Evolutionary conservation across 2,888 invertebrate species (phyloP).

Genomic region (Hydrotaea diabolus): DNA sequence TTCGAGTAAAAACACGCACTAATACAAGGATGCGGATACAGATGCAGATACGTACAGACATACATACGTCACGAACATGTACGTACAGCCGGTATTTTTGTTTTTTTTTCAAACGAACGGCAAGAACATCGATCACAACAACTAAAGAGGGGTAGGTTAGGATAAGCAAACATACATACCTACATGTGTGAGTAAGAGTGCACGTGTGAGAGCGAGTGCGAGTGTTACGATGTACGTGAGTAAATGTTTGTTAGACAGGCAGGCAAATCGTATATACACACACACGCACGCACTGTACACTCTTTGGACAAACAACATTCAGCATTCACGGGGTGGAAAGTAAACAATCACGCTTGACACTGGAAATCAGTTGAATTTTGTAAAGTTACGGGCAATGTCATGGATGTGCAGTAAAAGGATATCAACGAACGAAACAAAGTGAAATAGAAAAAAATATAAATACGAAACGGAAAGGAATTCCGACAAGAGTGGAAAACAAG

Average conservation of each 20-base stretch:
- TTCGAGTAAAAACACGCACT: neutral
- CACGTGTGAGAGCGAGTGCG: neutral
- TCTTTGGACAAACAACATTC: neutral
- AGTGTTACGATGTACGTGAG: neutral
- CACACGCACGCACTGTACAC: constrained; percentile 5
- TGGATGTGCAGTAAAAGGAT: constrained; percentile 13
- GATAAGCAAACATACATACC: neutral
- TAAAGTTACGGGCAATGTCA: constrained; percentile 47
- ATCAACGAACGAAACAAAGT: neutral
- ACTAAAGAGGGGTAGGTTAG: constrained; percentile 33
- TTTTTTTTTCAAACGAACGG: constrained; percentile 6
- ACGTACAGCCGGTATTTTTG: constrained; percentile 45
- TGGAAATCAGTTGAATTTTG: constrained; percentile 60
- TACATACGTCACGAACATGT: neutral
- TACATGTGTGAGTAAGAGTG: no score
- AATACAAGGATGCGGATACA: neutral
- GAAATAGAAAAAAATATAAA: constrained; percentile 14
- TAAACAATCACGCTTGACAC: constrained; percentile 63
- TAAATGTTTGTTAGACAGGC: neutral
- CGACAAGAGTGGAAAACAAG: neutral
- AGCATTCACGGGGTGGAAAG: constrained; percentile 48
- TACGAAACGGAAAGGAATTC: constrained; percentile 16
- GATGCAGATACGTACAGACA: neutral
- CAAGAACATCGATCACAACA: neutral
- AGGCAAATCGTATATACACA: neutral